Base-by-base conservation (phyloP, 2,888 invertebrate species). In the Beris morrisii region DNA sequence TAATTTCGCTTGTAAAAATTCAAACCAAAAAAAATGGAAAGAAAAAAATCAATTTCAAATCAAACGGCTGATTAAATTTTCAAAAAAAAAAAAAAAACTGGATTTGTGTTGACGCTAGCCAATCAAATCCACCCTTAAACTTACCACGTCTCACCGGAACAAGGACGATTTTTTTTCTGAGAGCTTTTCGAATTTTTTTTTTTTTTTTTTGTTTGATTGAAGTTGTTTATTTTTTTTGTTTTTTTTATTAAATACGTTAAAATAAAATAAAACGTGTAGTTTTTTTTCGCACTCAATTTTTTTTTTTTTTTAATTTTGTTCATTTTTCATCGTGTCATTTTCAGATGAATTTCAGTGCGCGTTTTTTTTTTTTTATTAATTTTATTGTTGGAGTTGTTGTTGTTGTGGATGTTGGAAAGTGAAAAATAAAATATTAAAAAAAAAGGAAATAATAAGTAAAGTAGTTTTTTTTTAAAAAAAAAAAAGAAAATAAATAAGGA, bases 91-190 rank as follows among this genome's bases (percentile, higher is more conserved):
- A 38, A 38, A 43, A 56, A 44, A 43, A 32, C 28, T 13, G 9
- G 9, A 38, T 38, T 5, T 38, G 38, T 38, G 38, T 38, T 38
- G 38, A 22, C 38, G 38, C 7, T 5, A 38, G 38, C 38, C 9
- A 22, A 22, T 22, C 22, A 22, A 22, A 22, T 22, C 22, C 22
- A 22, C 53, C 45, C 30, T 53, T 38, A n/a, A 67, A 74, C 79
- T 79, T 79, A 79, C 79, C 79, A 76, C 77, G 74, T 75, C 76
- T 76, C 72, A 74, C 73, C 70, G 79, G 79, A 70, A 79, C 72
- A 67, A 79, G 78, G 68, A 79, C 77, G 69, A 79, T 79, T 75
- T 79, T 79, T 75, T 78, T 78, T 73, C 79, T 77, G 53, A 79
- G 72, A 70, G 77, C 79, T 77, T 66, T 52, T 59, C 5, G 11